phyloP scores from a whole-genome alignment of 2,113 vertebrate genomes.

The Chionis minor region DNA sequence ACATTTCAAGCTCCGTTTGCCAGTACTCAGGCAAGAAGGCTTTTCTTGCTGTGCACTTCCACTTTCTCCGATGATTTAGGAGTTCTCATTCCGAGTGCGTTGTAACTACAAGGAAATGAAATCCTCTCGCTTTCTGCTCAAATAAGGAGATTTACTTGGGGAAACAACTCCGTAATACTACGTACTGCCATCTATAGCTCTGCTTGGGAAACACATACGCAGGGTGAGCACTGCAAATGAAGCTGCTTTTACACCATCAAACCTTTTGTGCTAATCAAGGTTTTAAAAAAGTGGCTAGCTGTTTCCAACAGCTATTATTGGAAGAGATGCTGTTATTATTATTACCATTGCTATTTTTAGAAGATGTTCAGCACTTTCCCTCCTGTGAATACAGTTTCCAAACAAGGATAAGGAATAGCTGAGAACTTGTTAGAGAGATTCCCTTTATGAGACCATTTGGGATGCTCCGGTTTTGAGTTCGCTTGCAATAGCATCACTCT shows the following conservation, averaged over 20 bases:
- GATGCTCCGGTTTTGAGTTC: not conserved
- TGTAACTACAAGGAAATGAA: slow-evolving; percentile 18
- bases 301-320: not conserved
- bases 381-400: not conserved
- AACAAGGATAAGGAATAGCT: not conserved
- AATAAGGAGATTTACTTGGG: slow-evolving; percentile 34
- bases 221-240: not conserved
- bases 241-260: not conserved
- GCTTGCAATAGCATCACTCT: not conserved
- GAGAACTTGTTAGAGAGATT: not conserved
- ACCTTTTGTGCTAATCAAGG: not conserved
- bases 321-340: not conserved
- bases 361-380: not conserved
- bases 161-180: slow-evolving; percentile 41
- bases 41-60: not conserved
- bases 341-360: not conserved
- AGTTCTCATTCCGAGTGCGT: not conserved
- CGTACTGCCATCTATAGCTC: slow-evolving; percentile 62
- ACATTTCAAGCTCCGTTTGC: not conserved
- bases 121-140: slow-evolving; percentile 13
- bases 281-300: not conserved
- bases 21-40: not conserved
- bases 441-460: not conserved
- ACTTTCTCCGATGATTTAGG: slow-evolving; percentile 9
- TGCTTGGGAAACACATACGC: not conserved